Base-by-base conservation (phyloP, 2,113 vertebrate species). In the Jacana jacana region DNA sequence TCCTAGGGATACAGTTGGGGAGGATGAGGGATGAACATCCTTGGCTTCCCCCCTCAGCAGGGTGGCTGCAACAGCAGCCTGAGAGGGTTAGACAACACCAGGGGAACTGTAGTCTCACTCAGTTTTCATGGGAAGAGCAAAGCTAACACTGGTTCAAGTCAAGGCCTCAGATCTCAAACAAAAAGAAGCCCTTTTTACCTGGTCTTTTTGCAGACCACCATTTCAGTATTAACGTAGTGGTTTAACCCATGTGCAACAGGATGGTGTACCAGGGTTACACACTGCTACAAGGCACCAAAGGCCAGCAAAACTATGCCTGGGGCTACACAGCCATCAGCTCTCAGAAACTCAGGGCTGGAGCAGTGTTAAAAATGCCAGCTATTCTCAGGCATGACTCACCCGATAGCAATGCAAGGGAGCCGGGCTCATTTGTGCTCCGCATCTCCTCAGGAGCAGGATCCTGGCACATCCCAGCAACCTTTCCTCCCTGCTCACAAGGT, bases 21-120 rank as follows among this genome's bases (percentile, higher is more conserved):
- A 93, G 15, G 55, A 48, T 11, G 19, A 75, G 5, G 17, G 14
- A 11, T 63, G 19, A 68, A 39, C 7, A 60, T 23, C 19, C 15
- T 39, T 8, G 31, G 20, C 16, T 28, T 33, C 7, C 19, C 5
- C 1, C 3, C 24, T 58, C 0, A 0, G 30, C 4, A 1, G 12
- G 11, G 30, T 25, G 28, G 49, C 76, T 71, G 33, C 3, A 4
- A 28, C 25, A 54, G 64, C n/a, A n/a, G 42, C 8, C 27, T 30
- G 25, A 64, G 28, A 35, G 11, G 24, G 61, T 6, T 25, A 17
- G 17, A 40, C n/a, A 83, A 46, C 24, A 39, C 10, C 0, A 1
- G n/a, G n/a, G n/a, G 37, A 71, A 60, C 18, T 3, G 2, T 0
- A 0, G 58, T 40, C 37, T 65, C 5, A 0, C 44, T 37, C 49